phyloP scores from a whole-genome alignment of 2,797 vertebrate genomes.

The Myotis daubentonii region DNA sequence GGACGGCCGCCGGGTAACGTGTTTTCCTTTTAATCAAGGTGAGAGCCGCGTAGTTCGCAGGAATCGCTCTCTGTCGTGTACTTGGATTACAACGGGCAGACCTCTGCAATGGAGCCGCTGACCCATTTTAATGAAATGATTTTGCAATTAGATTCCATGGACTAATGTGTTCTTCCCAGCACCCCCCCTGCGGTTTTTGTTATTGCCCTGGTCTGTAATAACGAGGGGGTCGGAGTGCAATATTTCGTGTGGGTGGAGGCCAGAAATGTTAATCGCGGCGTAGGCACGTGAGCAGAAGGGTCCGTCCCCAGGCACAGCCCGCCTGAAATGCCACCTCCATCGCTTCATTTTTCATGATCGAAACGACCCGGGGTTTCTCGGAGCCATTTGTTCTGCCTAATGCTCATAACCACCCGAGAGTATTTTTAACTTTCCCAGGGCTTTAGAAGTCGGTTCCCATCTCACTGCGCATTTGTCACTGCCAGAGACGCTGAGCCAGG shows the following conservation, averaged over 20 bases:
- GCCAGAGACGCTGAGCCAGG: constrained; percentile 70
- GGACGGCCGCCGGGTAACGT: constrained; percentile 76
- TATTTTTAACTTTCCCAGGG: constrained; percentile 77
- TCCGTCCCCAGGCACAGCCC: constrained; percentile 64
- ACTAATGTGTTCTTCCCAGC: constrained; percentile 80
- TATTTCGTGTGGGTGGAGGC: constrained; percentile 74
- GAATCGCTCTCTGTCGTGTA: constrained; percentile 81
- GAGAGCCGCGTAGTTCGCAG: constrained; percentile 67
- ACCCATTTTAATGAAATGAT: constrained; percentile 84
- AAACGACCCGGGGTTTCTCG: constrained; percentile 72
- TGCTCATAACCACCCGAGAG: constrained; percentile 68
- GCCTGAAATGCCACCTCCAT: constrained; percentile 71
- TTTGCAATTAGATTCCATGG: constrained; percentile 81
- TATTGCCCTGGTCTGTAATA: constrained; percentile 73
- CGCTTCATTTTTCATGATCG: constrained; percentile 80
- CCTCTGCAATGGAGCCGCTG: constrained; percentile 79
- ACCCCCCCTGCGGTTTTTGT: constrained; percentile 69
- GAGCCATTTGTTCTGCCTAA: constrained; percentile 69
- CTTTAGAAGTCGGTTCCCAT: constrained; percentile 77
- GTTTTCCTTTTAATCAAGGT: constrained; percentile 84
- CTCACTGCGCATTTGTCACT: constrained; percentile 71
- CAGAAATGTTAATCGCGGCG: constrained; percentile 79
- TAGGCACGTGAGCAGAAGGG: constrained; percentile 48
- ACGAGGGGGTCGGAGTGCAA: constrained; percentile 76
- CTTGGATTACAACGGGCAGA: constrained; percentile 77